Evolutionary conservation across 2,888 invertebrate species (phyloP), one percentile per base, ranked within the genome.

Genomic region (Marronus borbonicus): DNA sequence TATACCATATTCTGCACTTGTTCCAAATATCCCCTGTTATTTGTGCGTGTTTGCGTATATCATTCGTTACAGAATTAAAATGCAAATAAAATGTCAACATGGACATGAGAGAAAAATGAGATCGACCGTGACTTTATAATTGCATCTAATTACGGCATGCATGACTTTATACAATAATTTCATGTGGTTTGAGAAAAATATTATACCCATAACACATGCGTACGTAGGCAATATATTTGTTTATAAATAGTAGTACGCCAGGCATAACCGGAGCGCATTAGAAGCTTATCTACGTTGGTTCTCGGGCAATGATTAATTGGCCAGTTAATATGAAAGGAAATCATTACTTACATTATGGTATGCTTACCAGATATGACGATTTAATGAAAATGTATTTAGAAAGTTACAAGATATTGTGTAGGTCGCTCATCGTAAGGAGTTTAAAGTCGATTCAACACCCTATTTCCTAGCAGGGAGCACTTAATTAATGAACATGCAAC

Each of bases 91-190:
- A 72, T 60, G 72, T 72, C 72, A 72, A 72, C 39, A 31, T 58
- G 39, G 10, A 31, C 3, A 28, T 3, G 24, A 36, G 17, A 17
- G 60, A 44, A 24, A 60, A 60, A 17, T 58, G 17, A 44, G 28
- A 58, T 74, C 39, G 58, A 60, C 72, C 62, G 24, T 74, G 58
- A 74, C 72, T 60, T 74, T 60, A 60, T 74, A 60, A 55, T 74
- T 60, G 24, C 60, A 60, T 74, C 8, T 44, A 60, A 60, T 74
- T 74, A 74, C 60, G 31, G 44, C 49, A 49, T 50, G 39, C 39
- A 55, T 39, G 39, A 65, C 39, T 55, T 36, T 55, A 65, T 65
- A 65, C 39, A 65, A 39, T 65, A 28, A 50, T 49, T 68, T 68
- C 24, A 24, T 2, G 24, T 5, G n/a, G 20, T 50, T 50, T 44